Conservation (phyloP, 30 jellyfish, hydroid and myxozoan species). For the Cassiopea xamachana region DNA sequence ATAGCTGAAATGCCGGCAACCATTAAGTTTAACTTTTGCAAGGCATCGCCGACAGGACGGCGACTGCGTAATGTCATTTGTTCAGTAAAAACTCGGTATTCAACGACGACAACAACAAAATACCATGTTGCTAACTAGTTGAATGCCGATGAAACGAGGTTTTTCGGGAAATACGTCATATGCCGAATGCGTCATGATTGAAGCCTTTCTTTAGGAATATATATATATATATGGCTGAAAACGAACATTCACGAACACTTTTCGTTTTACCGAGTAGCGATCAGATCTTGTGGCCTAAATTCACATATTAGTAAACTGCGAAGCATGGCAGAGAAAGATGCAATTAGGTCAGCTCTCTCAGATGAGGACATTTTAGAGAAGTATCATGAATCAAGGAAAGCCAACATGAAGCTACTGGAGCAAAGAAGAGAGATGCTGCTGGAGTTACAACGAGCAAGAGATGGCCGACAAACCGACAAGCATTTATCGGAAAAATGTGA, state of each 20-base stretch:
- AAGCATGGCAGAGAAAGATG: not conserved
- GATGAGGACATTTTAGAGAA: slow-evolving; percentile 39
- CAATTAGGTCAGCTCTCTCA: not conserved
- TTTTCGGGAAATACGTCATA: no score
- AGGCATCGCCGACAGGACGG: no score
- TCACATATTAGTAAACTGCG: not conserved
- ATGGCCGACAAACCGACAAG: slow-evolving; percentile 1
- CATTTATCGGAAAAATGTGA: slow-evolving; percentile 30
- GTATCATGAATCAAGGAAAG: slow-evolving; percentile 50
- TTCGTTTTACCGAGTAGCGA: not conserved
- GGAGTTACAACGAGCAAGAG: slow-evolving; percentile 40
- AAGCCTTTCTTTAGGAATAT: not conserved
- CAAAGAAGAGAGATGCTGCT: slow-evolving; percentile 52
- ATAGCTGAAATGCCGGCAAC: no score
- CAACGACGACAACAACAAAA: no score
- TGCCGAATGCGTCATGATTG: no score
- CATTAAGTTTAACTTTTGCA: no score
- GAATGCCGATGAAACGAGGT: no score
- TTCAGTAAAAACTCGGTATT: no score
- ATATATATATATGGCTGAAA: not conserved
- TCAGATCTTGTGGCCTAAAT: not conserved
- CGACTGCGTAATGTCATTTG: no score
- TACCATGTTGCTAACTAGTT: no score
- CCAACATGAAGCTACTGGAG: slow-evolving; percentile 48
- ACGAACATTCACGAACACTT: not conserved